Evolutionary conservation across 1,140 invertebrate species (phyloP).

Genomic region (Diachasmimorpha longicaudata): DNA sequence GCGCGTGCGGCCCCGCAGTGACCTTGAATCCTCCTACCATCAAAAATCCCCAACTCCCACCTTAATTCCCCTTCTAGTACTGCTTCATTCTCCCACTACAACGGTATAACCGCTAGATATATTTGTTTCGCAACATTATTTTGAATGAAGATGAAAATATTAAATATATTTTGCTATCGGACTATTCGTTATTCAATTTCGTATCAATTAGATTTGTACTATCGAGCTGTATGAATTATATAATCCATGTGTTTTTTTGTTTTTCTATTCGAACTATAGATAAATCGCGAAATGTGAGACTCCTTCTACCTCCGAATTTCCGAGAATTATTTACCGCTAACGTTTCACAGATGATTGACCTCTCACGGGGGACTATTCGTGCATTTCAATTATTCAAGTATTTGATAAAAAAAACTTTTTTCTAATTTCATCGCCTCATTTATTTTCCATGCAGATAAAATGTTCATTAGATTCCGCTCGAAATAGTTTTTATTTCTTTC

Average conservation of each 20-base stretch:
- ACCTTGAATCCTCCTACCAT: slow-evolving; percentile 50
- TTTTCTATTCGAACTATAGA: not conserved
- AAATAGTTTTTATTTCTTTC: too few species aligned
- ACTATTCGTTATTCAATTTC: too few species aligned
- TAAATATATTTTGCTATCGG: too few species aligned
- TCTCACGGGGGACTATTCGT: not conserved
- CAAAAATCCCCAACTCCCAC: slow-evolving; percentile 23
- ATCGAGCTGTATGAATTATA: too few species aligned
- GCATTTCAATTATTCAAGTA: too few species aligned
- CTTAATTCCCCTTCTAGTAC: slow-evolving; percentile 10
- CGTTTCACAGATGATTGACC: not conserved
- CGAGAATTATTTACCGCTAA: not conserved
- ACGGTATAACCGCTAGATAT: not conserved
- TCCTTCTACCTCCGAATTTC: not conserved
- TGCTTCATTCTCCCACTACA: not conserved
- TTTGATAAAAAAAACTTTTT: too few species aligned
- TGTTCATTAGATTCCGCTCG: too few species aligned
- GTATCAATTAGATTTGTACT: too few species aligned
- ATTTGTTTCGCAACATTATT: not conserved
- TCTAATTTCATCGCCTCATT: too few species aligned
- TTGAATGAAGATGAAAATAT: not conserved
- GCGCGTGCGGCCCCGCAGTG: slow-evolving; percentile 56
- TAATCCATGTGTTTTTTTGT: not conserved
- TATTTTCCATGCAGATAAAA: too few species aligned
- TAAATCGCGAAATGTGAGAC: not conserved